Percentiles rank a stretch among this genome's conserved stretches.
phyloP scores from a whole-genome alignment of 2,888 invertebrate genomes.

The Harpalus rubripes region DNA sequence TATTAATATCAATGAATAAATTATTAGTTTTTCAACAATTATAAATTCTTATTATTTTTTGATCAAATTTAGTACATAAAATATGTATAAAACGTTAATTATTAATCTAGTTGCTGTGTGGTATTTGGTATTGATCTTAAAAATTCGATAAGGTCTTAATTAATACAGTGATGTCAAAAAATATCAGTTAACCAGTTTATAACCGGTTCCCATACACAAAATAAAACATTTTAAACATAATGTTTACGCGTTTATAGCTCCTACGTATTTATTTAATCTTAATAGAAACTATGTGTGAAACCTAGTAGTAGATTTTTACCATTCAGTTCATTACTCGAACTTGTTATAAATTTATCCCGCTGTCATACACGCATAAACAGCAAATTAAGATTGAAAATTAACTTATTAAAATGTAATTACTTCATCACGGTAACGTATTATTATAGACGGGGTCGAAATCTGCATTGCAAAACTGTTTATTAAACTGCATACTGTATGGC shows the following conservation, averaged over 20 bases:
- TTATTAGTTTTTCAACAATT: too few species aligned
- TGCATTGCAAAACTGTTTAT: constrained; percentile 66
- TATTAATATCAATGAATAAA: too few species aligned
- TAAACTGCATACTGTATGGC: constrained; percentile 24
- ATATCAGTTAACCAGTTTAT: not conserved
- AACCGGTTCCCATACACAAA: not conserved
- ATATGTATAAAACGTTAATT: not conserved
- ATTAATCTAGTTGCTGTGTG: not conserved
- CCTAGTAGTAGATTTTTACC: not conserved
- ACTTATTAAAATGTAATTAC: constrained; percentile 67
- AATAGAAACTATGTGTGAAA: constrained; percentile 12
- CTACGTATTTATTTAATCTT: constrained; percentile 7
- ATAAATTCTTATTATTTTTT: too few species aligned
- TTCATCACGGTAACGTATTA: constrained; percentile 65
- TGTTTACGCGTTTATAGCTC: not conserved
- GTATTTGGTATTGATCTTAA: not conserved
- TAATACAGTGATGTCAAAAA: not conserved
- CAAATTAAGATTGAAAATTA: constrained; percentile 67
- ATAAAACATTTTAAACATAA: constrained; percentile 3
- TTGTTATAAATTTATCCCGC: constrained; percentile 56
- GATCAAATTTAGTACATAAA: too few species aligned
- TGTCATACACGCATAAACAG: constrained; percentile 63
- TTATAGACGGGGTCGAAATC: constrained; percentile 59
- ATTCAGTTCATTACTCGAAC: constrained; percentile 50
- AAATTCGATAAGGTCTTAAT: not conserved